These are phyloP conservation scores for Agriopis leucophaearia DNA, from an alignment of 2,888 invertebrate species.

Conservation along the genomic window DNA sequence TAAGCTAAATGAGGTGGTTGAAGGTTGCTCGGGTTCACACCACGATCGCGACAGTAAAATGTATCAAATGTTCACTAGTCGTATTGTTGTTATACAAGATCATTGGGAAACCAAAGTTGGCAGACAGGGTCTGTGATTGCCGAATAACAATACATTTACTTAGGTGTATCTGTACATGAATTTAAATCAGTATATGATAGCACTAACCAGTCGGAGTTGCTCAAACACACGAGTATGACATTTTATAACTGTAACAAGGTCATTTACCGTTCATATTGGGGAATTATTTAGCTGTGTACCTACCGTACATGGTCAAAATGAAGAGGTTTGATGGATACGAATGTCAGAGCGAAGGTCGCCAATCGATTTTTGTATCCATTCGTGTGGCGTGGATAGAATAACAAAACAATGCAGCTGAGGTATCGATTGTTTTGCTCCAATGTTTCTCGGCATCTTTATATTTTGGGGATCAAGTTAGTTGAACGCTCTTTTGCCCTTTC, in stretches of 20 bases:
- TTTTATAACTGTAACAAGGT: conserved; percentile 84
- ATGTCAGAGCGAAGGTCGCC: conserved; percentile 71
- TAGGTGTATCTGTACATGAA: conserved; percentile 39
- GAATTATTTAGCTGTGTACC: conserved; percentile 64
- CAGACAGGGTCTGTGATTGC: conserved; percentile 7
- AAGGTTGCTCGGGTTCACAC: conserved; percentile 12
- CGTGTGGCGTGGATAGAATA: conserved; percentile 48
- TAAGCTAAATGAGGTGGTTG: conserved; percentile 11
- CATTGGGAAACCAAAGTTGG: conserved; percentile 16
- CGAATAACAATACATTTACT: conserved; percentile 28
- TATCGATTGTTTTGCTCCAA: conserved; percentile 20
- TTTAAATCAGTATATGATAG: conserved; percentile 56
- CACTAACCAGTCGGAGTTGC: conserved; percentile 68
- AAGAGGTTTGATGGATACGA: conserved; percentile 67
- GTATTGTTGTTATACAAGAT: conserved; percentile 4
- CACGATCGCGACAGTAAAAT: not conserved
- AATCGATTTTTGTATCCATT: conserved; percentile 56
- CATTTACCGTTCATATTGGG: conserved; percentile 74
- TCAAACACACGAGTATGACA: conserved; percentile 79
- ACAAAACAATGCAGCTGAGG: conserved; percentile 39
- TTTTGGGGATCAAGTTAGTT: conserved; percentile 23
- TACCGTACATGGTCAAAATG: conserved; percentile 63
- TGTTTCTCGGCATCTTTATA: conserved; percentile 8
- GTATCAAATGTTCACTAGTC: not conserved
- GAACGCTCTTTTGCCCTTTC: conserved; percentile 28